phyloP scores from a whole-genome alignment of 2,888 invertebrate genomes.

The Xanthostigma xanthostigma region DNA sequence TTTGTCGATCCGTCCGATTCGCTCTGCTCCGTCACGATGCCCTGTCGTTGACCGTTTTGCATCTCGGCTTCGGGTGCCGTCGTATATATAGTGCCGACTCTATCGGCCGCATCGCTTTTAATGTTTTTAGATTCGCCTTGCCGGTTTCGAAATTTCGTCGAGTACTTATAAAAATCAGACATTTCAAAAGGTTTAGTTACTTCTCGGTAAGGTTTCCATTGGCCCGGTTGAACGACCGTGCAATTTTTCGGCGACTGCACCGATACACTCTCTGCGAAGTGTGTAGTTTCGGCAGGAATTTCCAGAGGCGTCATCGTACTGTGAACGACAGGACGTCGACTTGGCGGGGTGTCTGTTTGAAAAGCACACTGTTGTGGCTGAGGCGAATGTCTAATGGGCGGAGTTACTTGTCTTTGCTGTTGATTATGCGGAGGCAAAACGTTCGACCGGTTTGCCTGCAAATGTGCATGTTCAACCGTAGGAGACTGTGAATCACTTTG shows the following conservation, averaged over 20 bases:
- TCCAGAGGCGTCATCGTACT: constrained; percentile 22
- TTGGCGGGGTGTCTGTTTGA: too few relatives aligned
- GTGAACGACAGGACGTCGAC: too few relatives aligned
- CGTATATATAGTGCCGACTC: constrained; percentile 5
- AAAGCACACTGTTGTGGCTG: too few relatives aligned
- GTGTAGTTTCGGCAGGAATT: constrained; percentile 29
- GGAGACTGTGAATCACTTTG: background rate
- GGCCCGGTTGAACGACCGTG: constrained; percentile 74
- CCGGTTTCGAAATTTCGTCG: constrained; percentile 71
- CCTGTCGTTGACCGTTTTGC: background rate
- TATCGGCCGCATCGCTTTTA: too few relatives aligned
- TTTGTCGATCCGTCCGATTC: background rate
- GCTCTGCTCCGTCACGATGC: too few relatives aligned
- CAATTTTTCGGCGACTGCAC: constrained; percentile 69
- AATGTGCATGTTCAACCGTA: too few relatives aligned
- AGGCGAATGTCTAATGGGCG: too few relatives aligned
- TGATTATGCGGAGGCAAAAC: too few relatives aligned
- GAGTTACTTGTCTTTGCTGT: too few relatives aligned
- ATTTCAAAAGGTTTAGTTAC: constrained; percentile 95
- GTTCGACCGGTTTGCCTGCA: too few relatives aligned
- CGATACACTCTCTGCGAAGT: constrained; percentile 32
- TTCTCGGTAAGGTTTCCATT: constrained; percentile 82
- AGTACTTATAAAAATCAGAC: constrained; percentile 96
- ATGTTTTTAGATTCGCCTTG: too few relatives aligned
- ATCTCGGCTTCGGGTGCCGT: constrained; percentile 8